Evolutionary conservation across 2,797 vertebrate species (phyloP), one percentile per base, ranked within the genome.

Genomic region (Cossypha caffra): DNA sequence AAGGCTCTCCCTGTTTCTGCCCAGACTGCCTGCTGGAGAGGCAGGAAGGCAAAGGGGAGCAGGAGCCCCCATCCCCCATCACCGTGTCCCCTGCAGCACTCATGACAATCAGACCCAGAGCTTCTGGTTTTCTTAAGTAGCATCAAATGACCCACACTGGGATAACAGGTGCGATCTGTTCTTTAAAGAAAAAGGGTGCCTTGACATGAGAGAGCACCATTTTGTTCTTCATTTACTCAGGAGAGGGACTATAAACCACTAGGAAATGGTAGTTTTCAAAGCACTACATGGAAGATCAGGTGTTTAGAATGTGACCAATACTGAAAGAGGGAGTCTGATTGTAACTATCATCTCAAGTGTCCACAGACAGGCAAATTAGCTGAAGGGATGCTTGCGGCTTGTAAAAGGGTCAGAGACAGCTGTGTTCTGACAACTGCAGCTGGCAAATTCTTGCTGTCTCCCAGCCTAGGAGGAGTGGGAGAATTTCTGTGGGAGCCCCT

Each of bases 61-160:
- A 4, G 69, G 14, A 73, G 20, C 24, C 9, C 45, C 2, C 0
- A 1, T 1, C 5, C 25, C 37, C 9, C 43, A 16, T 35, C 47
- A 1, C 38, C 38, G 54, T 58, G n/a, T 25, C 45, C 19, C 33
- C 48, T 23, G 9, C 33, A 63, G 7, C 3, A 35, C 50, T 47
- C 19, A 14, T 1, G 20, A 15, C 43, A 61, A 48, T 7, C 58
- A 63, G 33, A 91, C 45, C 43, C 68, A 67, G 26, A 55, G 38
- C 58, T 37, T 14, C 43, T 21, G 4, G 16, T 18, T 50, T 26
- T 25, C 78, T 26, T 24, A 31, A 18, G 37, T 28, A 55, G 77
- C 51, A 63, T 12, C 40, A 31, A 51, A 42, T 51, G 42, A 31
- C 13, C 37, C 1, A 0, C 42, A 11, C 50, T 37, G 69, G 5